A percentile compares a stretch with the other conserved stretches of the same genome.
Evolutionary conservation across 2,888 invertebrate species (phyloP).

Genomic region (Melitaea athalia): DNA sequence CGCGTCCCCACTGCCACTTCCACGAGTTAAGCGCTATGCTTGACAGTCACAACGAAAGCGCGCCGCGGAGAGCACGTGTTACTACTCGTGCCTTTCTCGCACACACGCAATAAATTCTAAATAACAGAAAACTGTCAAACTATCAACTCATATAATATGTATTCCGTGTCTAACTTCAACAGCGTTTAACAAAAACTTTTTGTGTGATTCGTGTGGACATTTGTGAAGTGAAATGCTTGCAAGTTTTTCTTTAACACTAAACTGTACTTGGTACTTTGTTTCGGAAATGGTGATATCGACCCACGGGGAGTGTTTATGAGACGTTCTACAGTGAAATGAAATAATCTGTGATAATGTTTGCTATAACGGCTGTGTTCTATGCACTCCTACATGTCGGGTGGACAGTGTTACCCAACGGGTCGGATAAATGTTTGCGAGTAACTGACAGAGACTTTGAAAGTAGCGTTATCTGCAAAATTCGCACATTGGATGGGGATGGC

Average conservation of each 20-base stretch:
- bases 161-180: constrained; percentile 51
- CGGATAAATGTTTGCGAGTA: constrained; percentile 75
- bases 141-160: constrained; percentile 54
- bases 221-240: constrained; percentile 77
- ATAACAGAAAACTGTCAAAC: constrained; percentile 67
- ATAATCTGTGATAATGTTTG: constrained; percentile 80
- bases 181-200: constrained; percentile 50
- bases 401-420: constrained; percentile 79
- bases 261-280: constrained; percentile 79
- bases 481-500: constrained; percentile 87
- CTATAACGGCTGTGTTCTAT: constrained; percentile 73
- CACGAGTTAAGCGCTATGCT: constrained; percentile 67
- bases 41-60: constrained; percentile 76
- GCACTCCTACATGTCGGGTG: constrained; percentile 80
- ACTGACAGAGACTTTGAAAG: constrained; percentile 74
- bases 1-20: constrained; percentile 74
- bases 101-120: constrained; percentile 75
- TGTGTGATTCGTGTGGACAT: constrained; percentile 53
- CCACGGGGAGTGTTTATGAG: constrained; percentile 81
- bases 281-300: constrained; percentile 83
- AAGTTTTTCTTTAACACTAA: constrained; percentile 72
- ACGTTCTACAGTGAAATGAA: constrained; percentile 78
- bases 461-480: constrained; percentile 85
- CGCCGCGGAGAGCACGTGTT: constrained; percentile 66
- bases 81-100: constrained; percentile 58